Percentiles rank a stretch among this genome's conserved stretches.
Conservation (phyloP, 2,888 invertebrate genomes). For the Bruchidius siliquastri region DNA sequence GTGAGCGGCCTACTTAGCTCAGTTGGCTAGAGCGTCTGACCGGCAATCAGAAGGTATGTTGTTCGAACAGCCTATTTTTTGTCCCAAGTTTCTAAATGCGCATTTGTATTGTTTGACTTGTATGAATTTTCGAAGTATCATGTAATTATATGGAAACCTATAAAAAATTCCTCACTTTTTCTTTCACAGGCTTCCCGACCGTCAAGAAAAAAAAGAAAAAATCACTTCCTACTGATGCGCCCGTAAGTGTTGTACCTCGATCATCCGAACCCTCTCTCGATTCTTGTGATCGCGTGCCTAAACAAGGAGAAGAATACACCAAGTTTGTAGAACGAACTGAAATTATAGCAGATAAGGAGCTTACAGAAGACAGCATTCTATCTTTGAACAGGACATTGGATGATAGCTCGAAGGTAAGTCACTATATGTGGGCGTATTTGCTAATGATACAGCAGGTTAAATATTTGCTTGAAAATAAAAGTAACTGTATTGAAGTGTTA, state of each 20-base stretch:
- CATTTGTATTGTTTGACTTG: too few species aligned
- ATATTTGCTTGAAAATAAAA: too few species aligned
- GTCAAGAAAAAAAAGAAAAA: conserved; percentile 75
- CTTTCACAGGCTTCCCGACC: conserved; percentile 83
- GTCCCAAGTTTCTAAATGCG: too few species aligned
- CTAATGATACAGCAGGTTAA: background rate
- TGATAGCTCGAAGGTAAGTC: background rate
- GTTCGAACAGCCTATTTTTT: too few species aligned
- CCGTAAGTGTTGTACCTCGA: conserved; percentile 18
- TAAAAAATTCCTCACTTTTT: too few species aligned
- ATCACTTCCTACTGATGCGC: conserved; percentile 10
- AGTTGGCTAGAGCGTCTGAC: too few species aligned
- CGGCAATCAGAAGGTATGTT: too few species aligned
- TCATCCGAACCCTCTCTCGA: conserved; percentile 13
- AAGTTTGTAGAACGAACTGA: conserved; percentile 61
- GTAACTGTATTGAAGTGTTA: too few species aligned
- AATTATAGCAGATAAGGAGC: conserved; percentile 10
- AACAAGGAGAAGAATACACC: conserved; percentile 63
- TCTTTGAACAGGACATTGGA: background rate
- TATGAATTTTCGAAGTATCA: too few species aligned
- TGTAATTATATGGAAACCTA: too few species aligned
- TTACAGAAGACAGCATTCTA: conserved; percentile 8
- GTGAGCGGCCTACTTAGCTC: too few species aligned
- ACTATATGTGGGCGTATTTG: too few species aligned
- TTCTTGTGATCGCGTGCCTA: conserved; percentile 63